These are phyloP conservation scores for Embidobia sp. DNA, from an alignment of 2,888 invertebrate species.

Conservation along the genomic window DNA sequence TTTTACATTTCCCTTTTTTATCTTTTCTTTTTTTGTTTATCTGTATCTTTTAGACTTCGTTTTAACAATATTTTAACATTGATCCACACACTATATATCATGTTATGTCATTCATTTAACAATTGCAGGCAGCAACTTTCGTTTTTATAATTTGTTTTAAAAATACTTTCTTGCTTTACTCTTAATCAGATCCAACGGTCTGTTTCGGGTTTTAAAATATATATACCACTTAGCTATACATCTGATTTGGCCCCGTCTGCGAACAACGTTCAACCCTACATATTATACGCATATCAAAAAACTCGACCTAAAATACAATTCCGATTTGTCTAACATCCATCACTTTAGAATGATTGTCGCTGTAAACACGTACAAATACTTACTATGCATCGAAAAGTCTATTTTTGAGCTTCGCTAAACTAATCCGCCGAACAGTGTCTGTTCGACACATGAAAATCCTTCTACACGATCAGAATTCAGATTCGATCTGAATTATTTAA, in stretches of 20 bases:
- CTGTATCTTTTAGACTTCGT: conserved; percentile 1
- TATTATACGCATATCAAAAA: conserved; percentile 18
- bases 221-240: conserved; percentile 22
- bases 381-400: conserved; percentile 2
- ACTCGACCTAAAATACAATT: conserved; percentile 27
- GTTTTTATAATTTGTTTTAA: too few relatives aligned
- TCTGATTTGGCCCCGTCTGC: conserved; percentile 37
- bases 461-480: not conserved
- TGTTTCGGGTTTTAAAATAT: conserved; percentile 9
- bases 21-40: conserved; percentile 3
- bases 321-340: conserved; percentile 19
- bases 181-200: conserved; percentile 4
- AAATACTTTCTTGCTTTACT: conserved; percentile 35
- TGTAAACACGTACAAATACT: conserved; percentile 24
- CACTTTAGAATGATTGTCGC: conserved; percentile 38
- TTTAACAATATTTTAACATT: conserved; percentile 22
- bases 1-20: too few relatives aligned
- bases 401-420: conserved; percentile 19
- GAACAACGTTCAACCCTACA: conserved; percentile 14
- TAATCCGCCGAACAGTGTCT: too few relatives aligned
- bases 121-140: too few relatives aligned
- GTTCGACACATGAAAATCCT: not conserved
- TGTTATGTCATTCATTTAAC: conserved; percentile 13
- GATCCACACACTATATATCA: not conserved
- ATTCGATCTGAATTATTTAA: conserved; percentile 42